Percentiles rank a stretch among this genome's conserved stretches.
Evolutionary conservation across 2,113 vertebrate genomes (phyloP).

Genomic region (Heterochromis multidens): DNA sequence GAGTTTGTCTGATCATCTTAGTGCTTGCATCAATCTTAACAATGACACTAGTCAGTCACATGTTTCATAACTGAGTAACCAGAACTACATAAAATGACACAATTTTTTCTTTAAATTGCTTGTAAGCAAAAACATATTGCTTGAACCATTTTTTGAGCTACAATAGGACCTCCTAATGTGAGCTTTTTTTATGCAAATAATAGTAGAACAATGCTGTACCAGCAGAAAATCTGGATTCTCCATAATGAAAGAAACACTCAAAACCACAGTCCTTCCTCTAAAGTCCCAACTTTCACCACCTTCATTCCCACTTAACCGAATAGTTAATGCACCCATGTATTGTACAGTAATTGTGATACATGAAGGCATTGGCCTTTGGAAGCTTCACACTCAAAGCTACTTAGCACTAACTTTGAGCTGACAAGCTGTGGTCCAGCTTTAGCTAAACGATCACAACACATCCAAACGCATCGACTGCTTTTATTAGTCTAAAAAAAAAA

Average conservation of each 20-base stretch:
- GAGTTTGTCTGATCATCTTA: not conserved
- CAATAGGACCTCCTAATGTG: not conserved
- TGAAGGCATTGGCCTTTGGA: not conserved
- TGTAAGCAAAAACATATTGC: not conserved
- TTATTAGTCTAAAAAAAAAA: constrained; percentile 20
- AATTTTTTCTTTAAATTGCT: not conserved
- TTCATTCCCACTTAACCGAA: not conserved
- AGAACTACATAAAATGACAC: not conserved
- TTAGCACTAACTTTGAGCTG: not conserved
- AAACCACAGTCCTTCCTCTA: not conserved
- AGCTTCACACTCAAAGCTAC: not conserved
- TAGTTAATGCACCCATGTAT: not conserved
- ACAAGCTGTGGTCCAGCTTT: too few species aligned
- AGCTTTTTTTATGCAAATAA: not conserved
- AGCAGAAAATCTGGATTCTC: not conserved
- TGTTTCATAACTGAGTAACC: not conserved
- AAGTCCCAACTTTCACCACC: not conserved
- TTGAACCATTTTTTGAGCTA: not conserved
- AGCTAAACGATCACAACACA: not conserved
- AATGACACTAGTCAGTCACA: not conserved
- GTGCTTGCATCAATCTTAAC: not conserved
- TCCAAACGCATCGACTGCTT: constrained; percentile 6
- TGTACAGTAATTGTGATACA: not conserved
- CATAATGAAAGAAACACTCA: not conserved
- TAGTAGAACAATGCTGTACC: not conserved